phyloP scores from a whole-genome alignment of 2,888 invertebrate species.

The Watsonalla cultraria region DNA sequence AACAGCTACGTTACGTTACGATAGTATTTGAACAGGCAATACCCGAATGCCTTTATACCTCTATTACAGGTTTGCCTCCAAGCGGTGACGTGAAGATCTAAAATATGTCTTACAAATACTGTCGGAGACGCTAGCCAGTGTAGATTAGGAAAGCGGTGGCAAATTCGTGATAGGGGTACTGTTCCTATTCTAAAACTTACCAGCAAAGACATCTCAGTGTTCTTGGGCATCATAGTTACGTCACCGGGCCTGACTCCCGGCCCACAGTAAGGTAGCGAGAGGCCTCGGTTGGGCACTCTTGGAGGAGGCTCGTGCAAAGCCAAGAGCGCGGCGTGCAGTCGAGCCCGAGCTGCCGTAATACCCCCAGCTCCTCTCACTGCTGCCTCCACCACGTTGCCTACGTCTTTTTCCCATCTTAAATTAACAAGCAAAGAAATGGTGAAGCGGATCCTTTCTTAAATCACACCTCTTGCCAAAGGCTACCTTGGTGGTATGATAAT shows the following conservation, averaged over 20 bases:
- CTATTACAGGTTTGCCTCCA: no score
- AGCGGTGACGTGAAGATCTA: no score
- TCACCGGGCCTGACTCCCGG: constrained; percentile 74
- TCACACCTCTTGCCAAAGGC: no score
- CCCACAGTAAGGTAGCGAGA: constrained; percentile 79
- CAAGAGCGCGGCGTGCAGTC: constrained; percentile 62
- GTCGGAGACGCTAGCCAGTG: no score
- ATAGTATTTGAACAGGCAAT: no score
- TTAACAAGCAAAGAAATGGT: not conserved
- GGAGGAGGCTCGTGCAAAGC: constrained; percentile 53
- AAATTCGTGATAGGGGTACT: no score
- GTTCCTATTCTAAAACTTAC: constrained; percentile 27
- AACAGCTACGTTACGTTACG: no score
- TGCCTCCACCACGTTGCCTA: constrained; percentile 78
- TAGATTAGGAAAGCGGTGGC: no score
- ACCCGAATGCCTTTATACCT: no score
- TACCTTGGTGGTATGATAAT: no score
- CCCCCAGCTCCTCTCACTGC: constrained; percentile 72
- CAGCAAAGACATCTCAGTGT: constrained; percentile 71
- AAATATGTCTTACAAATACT: no score
- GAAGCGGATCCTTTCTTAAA: not conserved
- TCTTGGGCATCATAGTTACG: constrained; percentile 73
- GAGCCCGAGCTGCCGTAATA: constrained; percentile 58
- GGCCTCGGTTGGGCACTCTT: constrained; percentile 64
- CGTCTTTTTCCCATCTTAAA: constrained; percentile 72